phyloP scores from a whole-genome alignment of 2,113 vertebrate species.

The Campylomormyrus numenius region DNA sequence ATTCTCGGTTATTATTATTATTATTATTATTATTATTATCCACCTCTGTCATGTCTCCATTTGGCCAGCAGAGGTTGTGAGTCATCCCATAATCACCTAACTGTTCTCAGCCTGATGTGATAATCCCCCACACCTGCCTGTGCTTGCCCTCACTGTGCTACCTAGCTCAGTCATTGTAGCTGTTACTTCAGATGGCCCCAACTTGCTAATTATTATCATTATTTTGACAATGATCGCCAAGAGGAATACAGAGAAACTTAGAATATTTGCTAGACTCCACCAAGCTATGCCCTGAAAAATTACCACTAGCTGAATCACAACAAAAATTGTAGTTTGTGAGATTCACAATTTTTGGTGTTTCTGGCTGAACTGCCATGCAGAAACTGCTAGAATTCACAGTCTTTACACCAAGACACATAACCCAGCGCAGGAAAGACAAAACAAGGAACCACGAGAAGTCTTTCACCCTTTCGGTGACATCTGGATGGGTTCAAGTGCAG shows the following conservation, averaged over 20 bases:
- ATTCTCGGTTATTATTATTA: background rate
- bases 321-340: too few species aligned
- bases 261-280: background rate
- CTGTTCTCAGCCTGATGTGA: too few species aligned
- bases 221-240: background rate
- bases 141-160: too few species aligned
- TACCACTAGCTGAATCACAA: background rate
- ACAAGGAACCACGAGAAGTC: too few species aligned
- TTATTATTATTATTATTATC: background rate
- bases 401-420: background rate
- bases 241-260: background rate
- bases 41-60: too few species aligned
- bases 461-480: too few species aligned
- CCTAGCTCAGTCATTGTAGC: too few species aligned
- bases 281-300: background rate
- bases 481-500: too few species aligned
- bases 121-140: too few species aligned
- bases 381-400: background rate
- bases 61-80: too few species aligned
- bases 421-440: background rate
- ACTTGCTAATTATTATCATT: background rate
- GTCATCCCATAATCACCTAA: too few species aligned
- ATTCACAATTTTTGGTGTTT: background rate
- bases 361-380: background rate
- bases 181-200: too few species aligned